Percentiles rank a stretch among this genome's conserved stretches.
phyloP scores from a whole-genome alignment of 2,888 invertebrate genomes.

The Drosophila anomelani region DNA sequence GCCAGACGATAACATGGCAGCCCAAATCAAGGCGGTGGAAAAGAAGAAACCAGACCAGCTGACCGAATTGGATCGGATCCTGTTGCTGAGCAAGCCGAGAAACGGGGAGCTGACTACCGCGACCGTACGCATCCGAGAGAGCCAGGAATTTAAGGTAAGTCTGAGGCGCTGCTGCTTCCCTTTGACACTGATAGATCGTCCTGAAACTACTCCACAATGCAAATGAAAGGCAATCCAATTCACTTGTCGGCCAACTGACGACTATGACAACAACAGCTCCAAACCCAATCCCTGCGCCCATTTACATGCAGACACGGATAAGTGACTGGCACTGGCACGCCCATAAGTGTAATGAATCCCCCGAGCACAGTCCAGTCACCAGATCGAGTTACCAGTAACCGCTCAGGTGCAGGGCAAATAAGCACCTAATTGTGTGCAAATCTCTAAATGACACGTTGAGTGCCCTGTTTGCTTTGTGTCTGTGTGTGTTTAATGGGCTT shows the following conservation, averaged over 20 bases:
- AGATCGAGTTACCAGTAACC: conserved; percentile 44
- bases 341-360: conserved; percentile 24
- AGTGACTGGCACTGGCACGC: conserved; percentile 26
- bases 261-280: conserved; percentile 15
- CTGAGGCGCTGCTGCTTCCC: neutral
- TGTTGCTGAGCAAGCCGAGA: conserved; percentile 95
- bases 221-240: conserved; percentile 46
- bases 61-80: conserved; percentile 93
- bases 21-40: conserved; percentile 88
- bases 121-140: conserved; percentile 97
- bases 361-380: conserved; percentile 19
- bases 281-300: conserved; percentile 20
- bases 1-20: conserved; percentile 87
- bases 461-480: conserved; percentile 35
- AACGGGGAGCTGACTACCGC: conserved; percentile 94
- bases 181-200: neutral
- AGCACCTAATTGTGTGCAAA: conserved; percentile 64
- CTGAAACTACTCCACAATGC: conserved; percentile 17
- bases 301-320: conserved; percentile 8
- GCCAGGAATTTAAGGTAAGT: conserved; percentile 98
- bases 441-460: conserved; percentile 52
- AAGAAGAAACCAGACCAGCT: conserved; percentile 88
- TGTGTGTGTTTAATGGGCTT: conserved; percentile 17
- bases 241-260: conserved; percentile 28
- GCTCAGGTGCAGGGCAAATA: conserved; percentile 49